phyloP scores from a whole-genome alignment of 2,797 vertebrate genomes.

The Holocentrus rufus region DNA sequence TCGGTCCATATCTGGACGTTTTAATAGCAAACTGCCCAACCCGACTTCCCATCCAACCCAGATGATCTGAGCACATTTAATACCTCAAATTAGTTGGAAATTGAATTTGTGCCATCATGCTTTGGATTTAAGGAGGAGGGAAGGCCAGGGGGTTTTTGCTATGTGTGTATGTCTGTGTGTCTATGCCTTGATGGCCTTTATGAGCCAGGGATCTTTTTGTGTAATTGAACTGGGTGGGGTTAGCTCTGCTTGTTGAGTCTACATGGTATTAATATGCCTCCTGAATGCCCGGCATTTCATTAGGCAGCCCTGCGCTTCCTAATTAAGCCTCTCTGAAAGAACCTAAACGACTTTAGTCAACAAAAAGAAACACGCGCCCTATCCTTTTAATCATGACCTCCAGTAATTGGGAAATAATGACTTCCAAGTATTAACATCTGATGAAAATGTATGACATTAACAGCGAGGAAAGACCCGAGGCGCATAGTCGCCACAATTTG shows the following conservation, averaged over 20 bases:
- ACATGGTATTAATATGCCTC: constrained; percentile 35
- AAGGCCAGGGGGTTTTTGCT: background rate
- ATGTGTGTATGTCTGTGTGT: background rate
- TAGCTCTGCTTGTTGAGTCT: constrained; percentile 8
- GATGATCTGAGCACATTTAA: constrained; percentile 28
- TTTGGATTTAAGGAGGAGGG: constrained; percentile 26
- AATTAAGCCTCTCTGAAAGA: constrained; percentile 35
- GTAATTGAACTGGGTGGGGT: constrained; percentile 4
- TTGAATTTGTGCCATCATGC: constrained; percentile 31
- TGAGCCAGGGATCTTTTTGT: background rate
- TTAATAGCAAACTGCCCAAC: constrained; percentile 14
- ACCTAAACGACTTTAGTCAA: constrained; percentile 13
- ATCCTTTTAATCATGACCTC: constrained; percentile 24
- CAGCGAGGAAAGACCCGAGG: background rate
- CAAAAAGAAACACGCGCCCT: constrained; percentile 8
- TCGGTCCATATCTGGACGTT: constrained; percentile 42
- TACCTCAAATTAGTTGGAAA: constrained; percentile 33
- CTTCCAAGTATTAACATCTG: constrained; percentile 9
- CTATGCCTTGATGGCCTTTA: background rate
- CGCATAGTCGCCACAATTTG: constrained; percentile 30
- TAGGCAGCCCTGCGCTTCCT: constrained; percentile 12
- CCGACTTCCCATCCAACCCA: background rate
- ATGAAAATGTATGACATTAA: constrained; percentile 3
- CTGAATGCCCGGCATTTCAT: constrained; percentile 35
- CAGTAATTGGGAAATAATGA: background rate